Conservation (phyloP, 2,797 vertebrate genomes). For the Anas flavirostris region DNA sequence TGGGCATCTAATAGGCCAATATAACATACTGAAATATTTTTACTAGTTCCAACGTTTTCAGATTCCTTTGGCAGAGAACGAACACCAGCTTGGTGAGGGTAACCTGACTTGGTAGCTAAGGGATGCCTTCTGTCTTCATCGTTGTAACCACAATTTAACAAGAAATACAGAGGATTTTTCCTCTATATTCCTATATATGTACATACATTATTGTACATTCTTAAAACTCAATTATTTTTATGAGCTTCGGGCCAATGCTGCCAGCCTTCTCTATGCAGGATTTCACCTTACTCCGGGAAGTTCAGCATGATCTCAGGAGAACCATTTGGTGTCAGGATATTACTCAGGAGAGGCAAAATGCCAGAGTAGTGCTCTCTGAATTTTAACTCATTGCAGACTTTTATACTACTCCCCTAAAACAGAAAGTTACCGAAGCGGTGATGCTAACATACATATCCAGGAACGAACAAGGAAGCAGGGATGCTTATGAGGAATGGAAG, state of each 20-base stretch:
- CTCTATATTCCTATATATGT: not conserved
- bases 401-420: not conserved
- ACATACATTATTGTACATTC: not conserved
- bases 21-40: not conserved
- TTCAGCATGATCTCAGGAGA: not conserved
- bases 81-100: not conserved
- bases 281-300: not conserved
- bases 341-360: not conserved
- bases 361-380: not conserved
- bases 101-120: not conserved
- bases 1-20: not conserved
- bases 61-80: not conserved
- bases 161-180: not conserved
- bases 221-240: not conserved
- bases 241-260: not conserved
- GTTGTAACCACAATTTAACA: not conserved
- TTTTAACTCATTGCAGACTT: not conserved
- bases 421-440: not conserved
- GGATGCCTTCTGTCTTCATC: not conserved
- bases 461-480: not conserved
- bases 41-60: not conserved
- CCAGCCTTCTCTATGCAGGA: not conserved
- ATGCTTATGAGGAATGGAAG: conserved; percentile 11
- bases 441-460: not conserved
- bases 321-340: not conserved